phyloP scores from a whole-genome alignment of 2,888 invertebrate genomes.

The Eristalis arbustorum region DNA sequence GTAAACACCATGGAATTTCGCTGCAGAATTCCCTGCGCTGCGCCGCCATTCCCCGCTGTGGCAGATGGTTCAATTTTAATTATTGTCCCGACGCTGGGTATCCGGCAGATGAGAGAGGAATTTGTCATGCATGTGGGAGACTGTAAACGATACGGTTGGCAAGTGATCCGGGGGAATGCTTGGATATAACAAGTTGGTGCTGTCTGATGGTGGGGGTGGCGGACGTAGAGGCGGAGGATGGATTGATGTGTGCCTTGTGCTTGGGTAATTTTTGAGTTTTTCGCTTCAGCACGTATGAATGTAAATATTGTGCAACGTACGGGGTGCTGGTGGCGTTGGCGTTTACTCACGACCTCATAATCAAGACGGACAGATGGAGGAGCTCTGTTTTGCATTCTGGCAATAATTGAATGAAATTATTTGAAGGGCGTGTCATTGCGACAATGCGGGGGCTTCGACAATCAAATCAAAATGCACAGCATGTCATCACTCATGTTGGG shows the following conservation, averaged over 20 bases:
- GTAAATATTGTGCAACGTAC: background rate
- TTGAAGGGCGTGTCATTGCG: too few relatives aligned
- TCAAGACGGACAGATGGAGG: background rate
- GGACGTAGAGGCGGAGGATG: background rate
- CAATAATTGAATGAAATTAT: too few relatives aligned
- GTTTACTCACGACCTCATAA: background rate
- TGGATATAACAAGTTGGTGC: background rate
- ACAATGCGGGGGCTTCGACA: too few relatives aligned
- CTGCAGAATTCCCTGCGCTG: constrained; percentile 13
- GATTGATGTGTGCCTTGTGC: background rate
- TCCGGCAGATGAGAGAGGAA: background rate
- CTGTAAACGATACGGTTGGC: background rate
- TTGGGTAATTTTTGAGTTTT: background rate
- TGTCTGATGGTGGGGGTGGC: background rate
- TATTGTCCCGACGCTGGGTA: constrained; percentile 1
- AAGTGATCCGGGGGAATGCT: background rate
- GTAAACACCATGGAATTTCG: constrained; percentile 26
- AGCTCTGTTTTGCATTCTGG: too few relatives aligned
- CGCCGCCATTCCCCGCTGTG: background rate
- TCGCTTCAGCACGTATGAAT: background rate
- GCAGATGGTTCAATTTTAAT: constrained; percentile 29
- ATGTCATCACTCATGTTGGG: too few relatives aligned
- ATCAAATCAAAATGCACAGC: too few relatives aligned
- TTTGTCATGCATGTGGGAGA: background rate
- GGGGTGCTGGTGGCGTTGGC: background rate